Conservation (phyloP, 1,140 invertebrate genomes). For the Plectrocnemia conspersa region DNA sequence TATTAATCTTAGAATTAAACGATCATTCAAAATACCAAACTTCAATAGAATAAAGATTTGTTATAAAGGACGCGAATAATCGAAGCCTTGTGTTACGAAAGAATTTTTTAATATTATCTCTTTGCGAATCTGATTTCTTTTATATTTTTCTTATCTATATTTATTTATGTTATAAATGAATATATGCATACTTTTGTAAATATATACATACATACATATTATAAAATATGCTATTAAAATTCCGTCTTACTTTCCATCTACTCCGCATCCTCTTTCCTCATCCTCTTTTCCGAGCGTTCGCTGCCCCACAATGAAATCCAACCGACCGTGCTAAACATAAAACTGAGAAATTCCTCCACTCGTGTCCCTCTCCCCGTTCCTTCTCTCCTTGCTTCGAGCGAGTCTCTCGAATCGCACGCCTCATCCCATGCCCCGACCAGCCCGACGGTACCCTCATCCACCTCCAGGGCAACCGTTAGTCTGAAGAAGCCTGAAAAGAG, state of each 20-base stretch:
- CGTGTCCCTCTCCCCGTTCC: constrained; percentile 22
- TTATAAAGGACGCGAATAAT: too few relatives aligned
- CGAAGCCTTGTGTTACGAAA: too few relatives aligned
- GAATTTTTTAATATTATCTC: too few relatives aligned
- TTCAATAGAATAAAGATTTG: too few relatives aligned
- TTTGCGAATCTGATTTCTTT: too few relatives aligned
- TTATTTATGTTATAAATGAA: too few relatives aligned
- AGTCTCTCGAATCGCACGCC: constrained; percentile 11
- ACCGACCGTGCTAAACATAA: constrained; percentile 34
- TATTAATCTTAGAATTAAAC: too few relatives aligned
- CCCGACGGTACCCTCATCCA: constrained; percentile 16
- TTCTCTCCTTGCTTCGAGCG: constrained; percentile 16
- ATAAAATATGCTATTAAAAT: constrained; percentile 21
- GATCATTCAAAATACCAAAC: too few relatives aligned
- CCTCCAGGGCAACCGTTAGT: constrained; percentile 24
- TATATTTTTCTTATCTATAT: too few relatives aligned
- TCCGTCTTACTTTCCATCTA: constrained; percentile 20
- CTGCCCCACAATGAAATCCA: constrained; percentile 34
- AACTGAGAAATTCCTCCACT: constrained; percentile 33
- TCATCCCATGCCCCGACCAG: background rate
- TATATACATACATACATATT: too few relatives aligned
- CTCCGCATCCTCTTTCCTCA: background rate
- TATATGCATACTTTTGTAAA: too few relatives aligned
- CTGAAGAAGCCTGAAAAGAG: constrained; percentile 26
- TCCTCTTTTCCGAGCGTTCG: background rate